These are phyloP conservation scores for Sitobion miscanthi DNA, from an alignment of 1,140 invertebrate genomes.

Conservation along the genomic window DNA sequence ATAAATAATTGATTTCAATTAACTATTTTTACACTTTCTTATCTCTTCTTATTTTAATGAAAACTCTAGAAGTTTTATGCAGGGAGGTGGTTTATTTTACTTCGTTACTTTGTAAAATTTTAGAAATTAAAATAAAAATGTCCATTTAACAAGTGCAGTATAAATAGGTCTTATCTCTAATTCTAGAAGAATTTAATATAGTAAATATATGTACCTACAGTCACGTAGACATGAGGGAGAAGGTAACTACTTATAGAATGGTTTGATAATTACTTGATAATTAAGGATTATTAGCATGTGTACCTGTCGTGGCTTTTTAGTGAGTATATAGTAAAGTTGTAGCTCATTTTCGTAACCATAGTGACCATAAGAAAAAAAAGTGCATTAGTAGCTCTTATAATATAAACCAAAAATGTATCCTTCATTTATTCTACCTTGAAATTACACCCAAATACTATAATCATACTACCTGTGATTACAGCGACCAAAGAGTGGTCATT, in stretches of 20 bases:
- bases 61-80: neutral
- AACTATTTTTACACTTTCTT: neutral
- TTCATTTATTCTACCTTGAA: too few species aligned
- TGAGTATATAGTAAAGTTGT: neutral
- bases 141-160: neutral
- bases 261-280: neutral
- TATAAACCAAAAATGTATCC: too few species aligned
- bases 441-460: too few species aligned
- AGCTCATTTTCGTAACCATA: neutral
- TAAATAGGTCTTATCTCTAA: neutral
- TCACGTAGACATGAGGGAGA: too few species aligned
- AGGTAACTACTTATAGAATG: neutral
- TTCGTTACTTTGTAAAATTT: neutral
- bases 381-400: neutral
- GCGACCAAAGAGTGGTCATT: too few species aligned
- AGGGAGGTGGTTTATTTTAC: neutral
- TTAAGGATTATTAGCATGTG: neutral
- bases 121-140: neutral
- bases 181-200: neutral
- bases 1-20: slow-evolving; percentile 24
- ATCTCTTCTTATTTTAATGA: slow-evolving; percentile 25
- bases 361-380: neutral
- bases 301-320: neutral
- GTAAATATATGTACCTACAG: neutral
- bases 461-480: too few species aligned